These are phyloP conservation scores for Hyles euphorbiae DNA, from an alignment of 1,140 invertebrate genomes.

Conservation along the genomic window DNA sequence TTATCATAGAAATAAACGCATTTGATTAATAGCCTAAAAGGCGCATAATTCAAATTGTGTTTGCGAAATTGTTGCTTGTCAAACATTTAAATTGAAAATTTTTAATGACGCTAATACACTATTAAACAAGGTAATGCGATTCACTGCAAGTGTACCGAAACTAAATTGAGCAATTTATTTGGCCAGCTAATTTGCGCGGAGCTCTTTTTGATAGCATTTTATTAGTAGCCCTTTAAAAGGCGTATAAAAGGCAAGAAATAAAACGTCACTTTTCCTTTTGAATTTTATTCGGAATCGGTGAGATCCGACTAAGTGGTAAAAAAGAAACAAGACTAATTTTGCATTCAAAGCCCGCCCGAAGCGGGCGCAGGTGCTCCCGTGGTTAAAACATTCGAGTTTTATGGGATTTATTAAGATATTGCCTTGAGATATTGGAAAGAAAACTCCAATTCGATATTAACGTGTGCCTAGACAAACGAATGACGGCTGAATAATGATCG, in stretches of 20 bases:
- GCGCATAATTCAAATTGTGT: too few relatives aligned
- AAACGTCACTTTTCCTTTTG: constrained; percentile 53
- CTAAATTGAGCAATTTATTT: too few relatives aligned
- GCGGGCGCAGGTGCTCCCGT: constrained; percentile 60
- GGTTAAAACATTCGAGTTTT: constrained; percentile 72
- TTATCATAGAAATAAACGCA: too few relatives aligned
- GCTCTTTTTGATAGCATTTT: too few relatives aligned
- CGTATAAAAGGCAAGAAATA: constrained; percentile 39
- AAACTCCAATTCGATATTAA: constrained; percentile 45
- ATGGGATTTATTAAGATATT: constrained; percentile 73
- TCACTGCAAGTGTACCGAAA: too few relatives aligned
- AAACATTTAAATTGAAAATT: too few relatives aligned
- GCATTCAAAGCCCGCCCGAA: constrained; percentile 64
- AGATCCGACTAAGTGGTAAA: constrained; percentile 63
- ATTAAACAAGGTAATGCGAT: too few relatives aligned
- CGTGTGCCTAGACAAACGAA: constrained; percentile 17
- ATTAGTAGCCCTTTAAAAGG: constrained; percentile 13
- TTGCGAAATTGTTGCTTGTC: too few relatives aligned
- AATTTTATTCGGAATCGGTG: constrained; percentile 55
- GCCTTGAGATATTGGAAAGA: constrained; percentile 58
- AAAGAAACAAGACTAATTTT: constrained; percentile 73
- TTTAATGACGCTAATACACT: too few relatives aligned
- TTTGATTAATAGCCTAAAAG: too few relatives aligned
- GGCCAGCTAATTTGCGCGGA: too few relatives aligned
- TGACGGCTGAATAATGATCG: constrained; percentile 23